Base-by-base conservation (phyloP, 2,888 invertebrate species). In the Drosophila quasianomalipes region DNA sequence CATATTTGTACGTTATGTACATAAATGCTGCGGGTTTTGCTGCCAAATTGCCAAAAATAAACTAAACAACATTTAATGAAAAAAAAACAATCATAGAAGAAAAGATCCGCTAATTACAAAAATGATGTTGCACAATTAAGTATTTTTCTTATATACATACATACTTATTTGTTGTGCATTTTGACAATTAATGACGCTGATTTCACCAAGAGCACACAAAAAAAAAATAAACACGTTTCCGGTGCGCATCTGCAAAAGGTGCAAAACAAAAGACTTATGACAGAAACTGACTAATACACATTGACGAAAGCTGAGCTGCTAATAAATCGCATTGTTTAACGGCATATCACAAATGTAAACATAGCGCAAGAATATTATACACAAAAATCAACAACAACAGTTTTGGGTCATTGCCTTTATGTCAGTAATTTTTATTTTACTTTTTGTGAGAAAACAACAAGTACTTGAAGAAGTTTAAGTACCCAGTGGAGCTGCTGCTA, bases 171-270 rank as follows among this genome's bases (percentile, higher is more conserved):
- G 33, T 44, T 76, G 54, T 62, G 58, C 67, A 70, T 67, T 76
- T 86, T 88, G 90, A 76, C 88, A 88, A 78, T 82, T 90, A 85
- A 84, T 75, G 82, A 79, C 57, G 85, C 85, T 87, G 88, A 84
- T 85, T 85, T 85, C 88, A 82, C 90, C 69, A 70, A 76, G 78
- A 81, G 71, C 72, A 68, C 31, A 62, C 16, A 26, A 22, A 55
- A 6, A 22, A 31, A 57, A 58, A 22, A 22, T 22, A 22, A 68
- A 47, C 64, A 70, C 57, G 76, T 79, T 82, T 81, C 80, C 80
- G 80, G 80, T 80, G 74, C 63, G 58, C 66, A 77, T 81, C 76
- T 62, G 54, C 44, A 64, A 57, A 39, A 64, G 52, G 49, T 52
- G 55, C 30, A 63, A 70, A 66, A 70, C 81, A 82, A 82, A 75